phyloP scores from a whole-genome alignment of 1,140 invertebrate species.

The Tetramorium alpestre region DNA sequence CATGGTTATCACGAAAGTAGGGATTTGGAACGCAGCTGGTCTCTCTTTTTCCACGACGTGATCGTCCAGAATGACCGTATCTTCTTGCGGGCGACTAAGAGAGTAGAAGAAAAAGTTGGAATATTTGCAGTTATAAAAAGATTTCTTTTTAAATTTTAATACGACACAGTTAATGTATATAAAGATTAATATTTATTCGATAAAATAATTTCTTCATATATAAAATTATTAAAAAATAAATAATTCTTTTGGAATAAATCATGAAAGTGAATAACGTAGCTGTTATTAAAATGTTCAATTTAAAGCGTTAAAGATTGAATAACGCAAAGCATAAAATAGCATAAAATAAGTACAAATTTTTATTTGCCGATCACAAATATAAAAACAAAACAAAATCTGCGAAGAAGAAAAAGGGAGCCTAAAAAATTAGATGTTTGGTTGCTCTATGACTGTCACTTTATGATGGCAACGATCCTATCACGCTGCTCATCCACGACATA shows the following conservation, averaged over 20 bases:
- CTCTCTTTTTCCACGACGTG: neutral
- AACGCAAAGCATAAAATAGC: neutral
- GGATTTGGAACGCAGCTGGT: slow-evolving; percentile 10
- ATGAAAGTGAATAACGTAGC: neutral
- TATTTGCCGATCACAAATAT: neutral
- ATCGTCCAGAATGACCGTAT: neutral
- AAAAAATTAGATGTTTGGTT: neutral
- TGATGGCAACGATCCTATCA: slow-evolving; percentile 7
- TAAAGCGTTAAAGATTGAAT: neutral
- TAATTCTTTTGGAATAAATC: slow-evolving; percentile 1
- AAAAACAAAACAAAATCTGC: neutral
- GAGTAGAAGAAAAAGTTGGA: neutral
- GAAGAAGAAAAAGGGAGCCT: neutral
- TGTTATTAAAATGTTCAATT: neutral
- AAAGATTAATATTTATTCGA: neutral
- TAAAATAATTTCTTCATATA: neutral
- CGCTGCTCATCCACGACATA: slow-evolving; percentile 36
- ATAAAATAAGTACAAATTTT: neutral
- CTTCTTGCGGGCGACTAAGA: neutral
- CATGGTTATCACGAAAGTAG: neutral
- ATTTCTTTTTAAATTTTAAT: neutral
- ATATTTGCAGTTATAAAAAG: neutral
- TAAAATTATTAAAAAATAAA: neutral
- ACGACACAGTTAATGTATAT: neutral
- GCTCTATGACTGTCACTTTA: neutral